A percentile compares a stretch with the other conserved stretches of the same genome.
phyloP scores from a whole-genome alignment of 2,113 vertebrate species.

The Microtus montanus region DNA sequence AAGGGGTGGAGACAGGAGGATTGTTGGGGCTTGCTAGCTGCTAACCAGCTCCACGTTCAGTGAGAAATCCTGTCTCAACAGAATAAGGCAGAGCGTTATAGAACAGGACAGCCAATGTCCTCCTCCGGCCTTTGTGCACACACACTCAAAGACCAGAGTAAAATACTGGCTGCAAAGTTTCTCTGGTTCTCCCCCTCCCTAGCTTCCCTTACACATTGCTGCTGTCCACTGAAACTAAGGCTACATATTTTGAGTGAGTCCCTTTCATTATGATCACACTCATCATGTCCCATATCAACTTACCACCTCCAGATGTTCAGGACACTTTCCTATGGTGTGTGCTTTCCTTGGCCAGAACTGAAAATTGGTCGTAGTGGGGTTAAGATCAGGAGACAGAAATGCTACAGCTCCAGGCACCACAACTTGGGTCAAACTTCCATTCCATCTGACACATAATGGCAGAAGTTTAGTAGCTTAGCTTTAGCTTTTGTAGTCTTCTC shows the following conservation, averaged over 20 bases:
- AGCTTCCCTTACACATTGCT: background rate
- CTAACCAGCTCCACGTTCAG: background rate
- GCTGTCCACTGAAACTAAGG: background rate
- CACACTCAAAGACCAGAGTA: background rate
- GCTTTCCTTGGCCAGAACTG: background rate
- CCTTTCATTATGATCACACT: background rate
- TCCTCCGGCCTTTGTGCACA: background rate
- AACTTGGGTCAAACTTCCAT: background rate
- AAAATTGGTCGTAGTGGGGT: background rate
- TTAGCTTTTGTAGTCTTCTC: background rate
- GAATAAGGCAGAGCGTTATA: background rate
- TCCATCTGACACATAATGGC: background rate
- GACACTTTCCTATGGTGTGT: rapidly evolving
- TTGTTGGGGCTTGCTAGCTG: background rate
- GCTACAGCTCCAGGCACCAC: background rate
- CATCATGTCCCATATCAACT: background rate
- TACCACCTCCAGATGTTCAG: background rate
- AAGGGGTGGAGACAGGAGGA: too few relatives aligned
- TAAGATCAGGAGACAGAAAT: background rate
- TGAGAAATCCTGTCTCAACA: background rate
- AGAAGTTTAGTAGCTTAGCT: background rate
- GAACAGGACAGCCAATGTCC: background rate
- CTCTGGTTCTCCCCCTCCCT: background rate
- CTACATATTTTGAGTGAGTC: background rate
- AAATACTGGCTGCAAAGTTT: background rate